Base-by-base conservation (phyloP, 2,797 vertebrate genomes). In the Cyclopterus lumpus region DNA sequence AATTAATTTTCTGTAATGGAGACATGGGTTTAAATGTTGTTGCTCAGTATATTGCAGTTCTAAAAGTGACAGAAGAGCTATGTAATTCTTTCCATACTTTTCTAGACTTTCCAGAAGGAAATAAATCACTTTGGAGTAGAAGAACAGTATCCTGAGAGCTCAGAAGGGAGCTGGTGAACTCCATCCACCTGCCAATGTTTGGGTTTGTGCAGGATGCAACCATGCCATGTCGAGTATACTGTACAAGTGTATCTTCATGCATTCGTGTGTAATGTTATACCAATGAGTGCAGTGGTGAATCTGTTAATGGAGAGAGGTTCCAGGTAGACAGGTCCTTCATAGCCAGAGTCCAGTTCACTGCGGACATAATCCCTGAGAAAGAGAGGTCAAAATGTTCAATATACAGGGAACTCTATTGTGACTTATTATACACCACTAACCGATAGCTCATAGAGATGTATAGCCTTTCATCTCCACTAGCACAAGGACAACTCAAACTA, bases 261-360 rank as follows among this genome's bases (percentile, higher is more conserved):
- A 44, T 57, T 32, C 2, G 38, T 67, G 24, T 66, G 70, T 72
- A 58, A 82, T 36, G 46, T 55, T 36, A 91, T 95, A 99, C 98
- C 96, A 81, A 99, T 95, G 87, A 99, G 95, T 38, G 98, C 98
- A 60, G 97, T 98, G 89, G 97, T 97, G 91, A 99, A 99, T 83
- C 98, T 95, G 92, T 99, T 99, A 97, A 98, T 97, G 32, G 98
- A 99, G 20, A 99, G 95, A 66, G 98, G 97, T 80, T 99, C 97
- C 93, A 98, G 93, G 83, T 99, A 98, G 89, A 99, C 94, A 8
- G 98, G 97, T 69, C 98, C 98, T 94, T 99, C 98, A 61, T 96
- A 96, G 73, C 97, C 97, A 0, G 96, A 99, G 80, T 99, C 97
- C 92, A 99, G 92, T 82, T 99, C 98, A 4, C 97, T 97, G 83